Percentiles rank a stretch among this genome's conserved stretches.
Conservation (phyloP, 2,797 vertebrate species). For the Schizothorax lantsangensis region DNA sequence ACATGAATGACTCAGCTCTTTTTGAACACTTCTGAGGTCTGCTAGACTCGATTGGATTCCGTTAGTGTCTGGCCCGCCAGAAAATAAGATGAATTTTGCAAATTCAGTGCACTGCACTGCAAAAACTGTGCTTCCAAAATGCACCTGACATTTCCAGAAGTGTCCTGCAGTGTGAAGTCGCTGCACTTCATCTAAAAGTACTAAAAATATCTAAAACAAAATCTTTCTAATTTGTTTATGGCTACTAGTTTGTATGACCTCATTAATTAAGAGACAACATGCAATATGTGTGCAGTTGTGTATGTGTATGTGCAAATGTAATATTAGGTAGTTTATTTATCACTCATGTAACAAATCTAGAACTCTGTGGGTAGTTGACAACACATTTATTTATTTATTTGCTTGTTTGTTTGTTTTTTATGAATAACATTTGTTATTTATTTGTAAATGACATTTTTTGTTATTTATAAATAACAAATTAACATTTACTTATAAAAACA, state of each 20-base stretch:
- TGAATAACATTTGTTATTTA: neutral
- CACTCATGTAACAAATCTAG: neutral
- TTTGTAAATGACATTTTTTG: neutral
- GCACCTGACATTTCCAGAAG: neutral
- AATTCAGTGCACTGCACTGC: neutral
- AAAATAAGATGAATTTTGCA: constrained; percentile 8
- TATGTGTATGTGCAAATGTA: neutral
- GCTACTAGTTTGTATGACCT: neutral
- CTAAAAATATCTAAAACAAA: neutral
- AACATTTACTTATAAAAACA: neutral
- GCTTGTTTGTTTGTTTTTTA: neutral
- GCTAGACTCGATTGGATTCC: neutral
- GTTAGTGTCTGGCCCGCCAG: neutral
- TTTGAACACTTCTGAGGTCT: neutral
- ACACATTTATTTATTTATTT: neutral
- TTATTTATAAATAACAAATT: neutral
- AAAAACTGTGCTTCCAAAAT: neutral
- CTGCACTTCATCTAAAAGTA: neutral
- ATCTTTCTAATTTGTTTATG: neutral
- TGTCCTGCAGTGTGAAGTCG: neutral
- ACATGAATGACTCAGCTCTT: neutral
- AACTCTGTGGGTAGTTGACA: neutral
- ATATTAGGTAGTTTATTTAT: neutral
- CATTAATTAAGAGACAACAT: neutral
- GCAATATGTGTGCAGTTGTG: neutral